Conservation (phyloP, 2,888 invertebrate species). For the Drosophila limbata region DNA sequence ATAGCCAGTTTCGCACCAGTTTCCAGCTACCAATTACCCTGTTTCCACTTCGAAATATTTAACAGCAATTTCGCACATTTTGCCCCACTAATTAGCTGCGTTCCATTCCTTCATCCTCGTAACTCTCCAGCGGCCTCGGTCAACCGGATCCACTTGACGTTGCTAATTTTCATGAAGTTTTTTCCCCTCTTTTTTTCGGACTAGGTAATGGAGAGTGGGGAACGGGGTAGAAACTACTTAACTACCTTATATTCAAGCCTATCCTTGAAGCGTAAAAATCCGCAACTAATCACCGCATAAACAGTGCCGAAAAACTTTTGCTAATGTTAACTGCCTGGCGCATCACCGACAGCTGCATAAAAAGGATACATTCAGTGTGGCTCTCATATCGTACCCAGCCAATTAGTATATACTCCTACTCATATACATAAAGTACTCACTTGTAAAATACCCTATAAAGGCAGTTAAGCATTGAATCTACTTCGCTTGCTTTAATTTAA, state of each 20-base stretch:
- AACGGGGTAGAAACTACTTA: slow-evolving; percentile 32
- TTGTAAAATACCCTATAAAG: slow-evolving; percentile 28
- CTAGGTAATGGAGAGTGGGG: not conserved
- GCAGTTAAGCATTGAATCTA: not conserved
- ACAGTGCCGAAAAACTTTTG: slow-evolving; percentile 60
- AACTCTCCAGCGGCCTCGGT: slow-evolving; percentile 12
- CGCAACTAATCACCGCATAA: slow-evolving; percentile 66
- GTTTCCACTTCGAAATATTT: slow-evolving; percentile 27
- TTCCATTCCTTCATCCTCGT: not conserved
- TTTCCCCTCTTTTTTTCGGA: not conserved
- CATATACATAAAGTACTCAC: slow-evolving; percentile 25
- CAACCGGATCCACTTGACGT: slow-evolving; percentile 34
- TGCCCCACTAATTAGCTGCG: slow-evolving; percentile 53
- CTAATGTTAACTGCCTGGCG: slow-evolving; percentile 49
- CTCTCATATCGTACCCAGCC: slow-evolving; percentile 46
- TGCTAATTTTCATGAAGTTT: slow-evolving; percentile 54
- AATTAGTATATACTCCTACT: slow-evolving; percentile 48
- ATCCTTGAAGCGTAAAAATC: slow-evolving; percentile 60
- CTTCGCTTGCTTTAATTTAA: no score
- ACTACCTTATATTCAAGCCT: slow-evolving; percentile 42
- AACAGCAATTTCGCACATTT: slow-evolving; percentile 40
- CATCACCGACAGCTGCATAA: slow-evolving; percentile 41
- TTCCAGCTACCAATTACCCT: slow-evolving; percentile 9
- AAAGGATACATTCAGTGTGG: slow-evolving; percentile 42
- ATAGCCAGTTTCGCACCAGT: not conserved